Evolutionary conservation across 2,888 invertebrate genomes (phyloP).

Genomic region (Drosophila anomalipes): DNA sequence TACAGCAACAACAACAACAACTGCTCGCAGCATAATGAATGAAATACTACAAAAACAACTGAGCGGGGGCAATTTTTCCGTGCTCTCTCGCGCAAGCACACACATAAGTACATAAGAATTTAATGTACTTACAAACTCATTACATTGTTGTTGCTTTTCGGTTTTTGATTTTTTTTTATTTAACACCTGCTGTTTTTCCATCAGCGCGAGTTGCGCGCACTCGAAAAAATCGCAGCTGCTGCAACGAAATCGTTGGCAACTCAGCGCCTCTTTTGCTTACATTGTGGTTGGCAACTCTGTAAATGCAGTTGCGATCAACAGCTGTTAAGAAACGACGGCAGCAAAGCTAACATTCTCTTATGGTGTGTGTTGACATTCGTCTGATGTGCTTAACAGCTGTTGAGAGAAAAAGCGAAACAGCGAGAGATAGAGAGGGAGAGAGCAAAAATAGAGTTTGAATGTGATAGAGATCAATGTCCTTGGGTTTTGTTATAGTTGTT

Average conservation of each 20-base stretch:
- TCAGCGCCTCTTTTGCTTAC: constrained; percentile 14
- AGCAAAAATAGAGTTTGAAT: not conserved
- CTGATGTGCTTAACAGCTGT: constrained; percentile 34
- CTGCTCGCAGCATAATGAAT: constrained; percentile 48
- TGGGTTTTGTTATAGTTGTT: constrained; percentile 38
- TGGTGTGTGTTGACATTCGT: constrained; percentile 12
- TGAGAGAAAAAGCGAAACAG: constrained; percentile 19
- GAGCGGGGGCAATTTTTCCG: constrained; percentile 37
- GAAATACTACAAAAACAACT: constrained; percentile 55
- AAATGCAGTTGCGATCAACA: constrained; percentile 60
- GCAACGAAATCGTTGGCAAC: constrained; percentile 34
- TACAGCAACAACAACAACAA: constrained; percentile 28
- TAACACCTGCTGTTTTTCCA: constrained; percentile 77
- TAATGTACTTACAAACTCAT: constrained; percentile 13
- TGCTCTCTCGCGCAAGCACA: constrained; percentile 24
- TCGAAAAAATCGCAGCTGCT: constrained; percentile 50
- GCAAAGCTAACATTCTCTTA: constrained; percentile 17
- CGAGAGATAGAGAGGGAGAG: not conserved
- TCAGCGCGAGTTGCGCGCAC: constrained; percentile 45
- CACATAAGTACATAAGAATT: constrained; percentile 22
- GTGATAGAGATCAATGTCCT: constrained; percentile 16
- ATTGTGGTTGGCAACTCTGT: constrained; percentile 41
- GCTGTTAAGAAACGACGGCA: constrained; percentile 37
- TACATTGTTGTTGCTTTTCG: constrained; percentile 39
- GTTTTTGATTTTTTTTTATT: constrained; percentile 67